Evolutionary conservation across 2,888 invertebrate genomes (phyloP), one percentile per base, ranked within the genome.

Genomic region (Uloborus plumipes): DNA sequence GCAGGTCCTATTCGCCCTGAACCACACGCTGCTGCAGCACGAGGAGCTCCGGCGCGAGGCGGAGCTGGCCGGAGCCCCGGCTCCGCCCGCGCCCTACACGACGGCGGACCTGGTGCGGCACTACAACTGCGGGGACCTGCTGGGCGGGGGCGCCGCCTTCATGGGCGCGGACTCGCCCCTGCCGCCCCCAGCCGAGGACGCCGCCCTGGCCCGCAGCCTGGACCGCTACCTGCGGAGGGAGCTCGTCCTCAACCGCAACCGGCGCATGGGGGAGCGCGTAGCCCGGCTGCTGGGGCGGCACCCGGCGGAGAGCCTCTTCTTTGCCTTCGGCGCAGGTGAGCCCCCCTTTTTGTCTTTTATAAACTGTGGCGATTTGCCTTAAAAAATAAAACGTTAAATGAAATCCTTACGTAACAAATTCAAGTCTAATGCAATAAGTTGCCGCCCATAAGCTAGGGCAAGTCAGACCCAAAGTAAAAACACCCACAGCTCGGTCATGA

Each of bases 241-340:
- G 85, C 89, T 91, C 22, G 90, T 91, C 59, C 88, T 89, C 84
- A 89, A 89, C 84, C 87, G 91, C 15, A 91, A 91, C 86, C 86
- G 88, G 72, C 87, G 91, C 73, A 91, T 91, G 91, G 91, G 90
- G 6, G 86, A 88, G 53, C 87, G 90, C 66, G 89, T 91, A 3
- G 87, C 88, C 14, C 86, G 88, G 65, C 87, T 91, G 61, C 87
- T 91, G 20, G 82, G 87, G n/a, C 86, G 87, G 20, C 86, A 90
- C 85, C 90, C 90, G 0, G 87, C 89, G 61, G 87, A 88, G 72
- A 90, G 89, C 72, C 89, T 90, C 86, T 91, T 91, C 87, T 91
- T 91, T 86, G 91, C 91, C 55, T 90, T 91, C 85, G 91, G 91
- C 80, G 90, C 91, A 85, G 91, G 91, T 90, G 84, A 65, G 81